These are phyloP conservation scores for Rhinichthys klamathensis DNA, from an alignment of 2,113 vertebrate genomes.

Conservation along the genomic window DNA sequence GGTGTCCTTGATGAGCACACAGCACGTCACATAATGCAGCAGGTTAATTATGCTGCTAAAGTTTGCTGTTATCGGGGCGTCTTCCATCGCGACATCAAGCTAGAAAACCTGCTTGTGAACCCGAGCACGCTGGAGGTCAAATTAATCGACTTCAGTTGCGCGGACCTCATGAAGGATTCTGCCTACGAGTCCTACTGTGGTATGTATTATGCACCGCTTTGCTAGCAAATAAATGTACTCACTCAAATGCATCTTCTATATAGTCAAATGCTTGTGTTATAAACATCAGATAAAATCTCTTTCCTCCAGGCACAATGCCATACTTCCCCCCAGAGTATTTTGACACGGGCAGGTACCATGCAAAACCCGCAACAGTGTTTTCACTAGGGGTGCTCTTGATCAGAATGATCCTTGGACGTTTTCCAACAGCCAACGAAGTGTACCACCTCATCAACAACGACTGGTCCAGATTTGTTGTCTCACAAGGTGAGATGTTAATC, in stretches of 20 bases:
- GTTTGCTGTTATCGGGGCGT: background rate
- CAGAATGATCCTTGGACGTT: background rate
- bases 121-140: background rate
- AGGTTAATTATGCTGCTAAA: background rate
- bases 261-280: background rate
- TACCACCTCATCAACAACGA: background rate
- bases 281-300: background rate
- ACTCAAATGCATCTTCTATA: background rate
- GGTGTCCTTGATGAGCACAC: background rate
- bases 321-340: background rate
- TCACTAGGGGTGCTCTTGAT: background rate
- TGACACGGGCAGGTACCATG: background rate
- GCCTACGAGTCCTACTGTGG: background rate
- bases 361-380: background rate
- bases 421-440: background rate
- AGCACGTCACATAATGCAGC: background rate
- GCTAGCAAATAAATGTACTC: background rate
- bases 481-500: background rate
- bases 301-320: background rate
- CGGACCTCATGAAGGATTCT: background rate
- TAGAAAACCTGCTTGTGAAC: background rate
- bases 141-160: background rate
- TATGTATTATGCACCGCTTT: background rate
- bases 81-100: background rate
- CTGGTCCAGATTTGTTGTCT: background rate